Conservation (phyloP, 2,113 vertebrate species). For the Astatotilapia flaviijosephi region DNA sequence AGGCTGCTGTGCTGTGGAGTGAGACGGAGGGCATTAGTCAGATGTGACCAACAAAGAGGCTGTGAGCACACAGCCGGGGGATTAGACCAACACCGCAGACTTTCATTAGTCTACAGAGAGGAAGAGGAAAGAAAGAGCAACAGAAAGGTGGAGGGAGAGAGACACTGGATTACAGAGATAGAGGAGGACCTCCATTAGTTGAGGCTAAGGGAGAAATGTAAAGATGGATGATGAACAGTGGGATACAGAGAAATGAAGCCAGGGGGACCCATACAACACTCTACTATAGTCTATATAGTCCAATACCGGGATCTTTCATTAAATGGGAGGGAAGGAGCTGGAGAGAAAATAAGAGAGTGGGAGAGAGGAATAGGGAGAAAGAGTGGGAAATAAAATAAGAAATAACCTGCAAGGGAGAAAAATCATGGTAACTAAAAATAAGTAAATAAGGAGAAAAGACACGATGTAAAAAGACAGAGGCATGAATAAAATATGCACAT, state of each 20-base stretch:
- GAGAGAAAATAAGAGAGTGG: neutral
- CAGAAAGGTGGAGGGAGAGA: constrained; percentile 36
- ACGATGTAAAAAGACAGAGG: neutral
- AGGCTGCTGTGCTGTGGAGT: constrained; percentile 46
- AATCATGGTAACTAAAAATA: neutral
- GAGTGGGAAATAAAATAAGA: neutral
- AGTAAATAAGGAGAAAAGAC: neutral
- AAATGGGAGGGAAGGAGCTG: constrained; percentile 15
- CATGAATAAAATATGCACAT: neutral
- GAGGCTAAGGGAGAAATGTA: constrained; percentile 24
- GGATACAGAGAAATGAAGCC: constrained; percentile 35
- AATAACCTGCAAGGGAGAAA: neutral
- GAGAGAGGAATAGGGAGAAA: neutral
- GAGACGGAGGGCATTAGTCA: constrained; percentile 66
- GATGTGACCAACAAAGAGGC: constrained; percentile 68
- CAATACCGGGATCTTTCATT: constrained; percentile 37
- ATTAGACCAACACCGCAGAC: constrained; percentile 64
- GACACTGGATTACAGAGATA: constrained; percentile 50
- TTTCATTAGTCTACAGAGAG: constrained; percentile 61
- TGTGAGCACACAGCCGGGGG: constrained; percentile 53
- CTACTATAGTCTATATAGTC: constrained; percentile 14
- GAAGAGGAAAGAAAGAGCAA: constrained; percentile 47
- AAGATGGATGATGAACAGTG: constrained; percentile 44
- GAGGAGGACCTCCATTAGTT: constrained; percentile 35
- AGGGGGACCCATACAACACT: constrained; percentile 24